phyloP scores from a whole-genome alignment of 2,797 vertebrate genomes.

The Lepus oiostolus region DNA sequence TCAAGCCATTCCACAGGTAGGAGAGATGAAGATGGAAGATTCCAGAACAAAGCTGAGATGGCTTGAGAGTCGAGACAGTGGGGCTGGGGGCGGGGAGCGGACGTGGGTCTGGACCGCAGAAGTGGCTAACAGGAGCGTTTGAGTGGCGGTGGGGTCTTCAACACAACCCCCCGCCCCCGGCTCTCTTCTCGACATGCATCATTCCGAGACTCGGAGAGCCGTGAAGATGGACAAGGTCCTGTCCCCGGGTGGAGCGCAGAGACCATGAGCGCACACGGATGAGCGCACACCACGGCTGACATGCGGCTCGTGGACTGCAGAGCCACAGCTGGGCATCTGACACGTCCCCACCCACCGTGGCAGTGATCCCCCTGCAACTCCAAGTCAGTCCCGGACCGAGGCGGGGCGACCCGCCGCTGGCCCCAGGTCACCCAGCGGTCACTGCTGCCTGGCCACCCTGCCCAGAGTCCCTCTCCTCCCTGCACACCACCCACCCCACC shows the following conservation, averaged over 20 bases:
- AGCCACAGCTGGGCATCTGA: background rate
- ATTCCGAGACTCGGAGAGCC: background rate
- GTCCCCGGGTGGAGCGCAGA: background rate
- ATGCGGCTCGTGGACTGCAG: no score
- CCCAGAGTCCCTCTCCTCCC: background rate
- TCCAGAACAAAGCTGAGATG: no score
- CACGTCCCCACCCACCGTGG: background rate
- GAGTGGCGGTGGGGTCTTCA: background rate
- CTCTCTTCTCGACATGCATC: background rate
- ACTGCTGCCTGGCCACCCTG: background rate
- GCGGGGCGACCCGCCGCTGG: background rate
- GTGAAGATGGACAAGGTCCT: fast-evolving
- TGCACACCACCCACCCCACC: background rate
- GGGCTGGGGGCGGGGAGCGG: background rate
- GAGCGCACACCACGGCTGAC: no score
- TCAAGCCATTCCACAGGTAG: background rate
- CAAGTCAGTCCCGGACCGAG: background rate
- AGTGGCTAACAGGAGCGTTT: background rate
- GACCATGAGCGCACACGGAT: fast-evolving
- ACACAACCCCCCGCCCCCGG: background rate
- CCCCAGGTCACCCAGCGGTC: background rate
- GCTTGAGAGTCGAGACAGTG: background rate
- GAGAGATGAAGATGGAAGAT: no score
- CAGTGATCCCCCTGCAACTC: background rate
- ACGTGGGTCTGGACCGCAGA: no score